phyloP scores from a whole-genome alignment of 2,113 vertebrate species.

The Rhabdornis inornatus region DNA sequence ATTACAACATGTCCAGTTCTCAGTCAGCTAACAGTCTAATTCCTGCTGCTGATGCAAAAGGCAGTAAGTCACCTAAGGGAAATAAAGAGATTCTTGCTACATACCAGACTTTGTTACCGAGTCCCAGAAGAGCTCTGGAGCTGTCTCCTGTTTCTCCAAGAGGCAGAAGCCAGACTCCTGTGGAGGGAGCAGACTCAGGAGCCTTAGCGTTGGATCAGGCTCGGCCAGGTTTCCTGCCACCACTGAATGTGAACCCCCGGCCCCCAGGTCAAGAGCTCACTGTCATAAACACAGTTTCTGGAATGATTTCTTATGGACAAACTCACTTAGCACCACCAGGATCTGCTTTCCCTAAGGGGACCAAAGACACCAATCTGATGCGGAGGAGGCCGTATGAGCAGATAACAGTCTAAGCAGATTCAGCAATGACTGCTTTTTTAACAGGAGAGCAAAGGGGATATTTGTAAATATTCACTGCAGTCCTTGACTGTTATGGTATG shows the following conservation, averaged over 20 bases:
- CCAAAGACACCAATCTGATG: conserved; percentile 77
- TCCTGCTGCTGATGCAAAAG: conserved; percentile 32
- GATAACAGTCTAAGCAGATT: conserved; percentile 86
- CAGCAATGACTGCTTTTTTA: conserved; percentile 82
- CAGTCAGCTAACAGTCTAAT: conserved; percentile 70
- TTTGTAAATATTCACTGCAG: not conserved
- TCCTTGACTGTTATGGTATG: not conserved
- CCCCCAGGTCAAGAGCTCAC: conserved; percentile 75
- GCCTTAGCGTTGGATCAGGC: conserved; percentile 77
- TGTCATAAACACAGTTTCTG: conserved; percentile 59
- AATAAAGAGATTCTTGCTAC: conserved; percentile 77
- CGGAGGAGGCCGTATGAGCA: conserved; percentile 75
- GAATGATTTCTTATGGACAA: conserved; percentile 70
- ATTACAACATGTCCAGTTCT: conserved; percentile 86
- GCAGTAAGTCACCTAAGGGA: conserved; percentile 63
- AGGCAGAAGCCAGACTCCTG: conserved; percentile 63
- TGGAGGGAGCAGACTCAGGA: conserved; percentile 78
- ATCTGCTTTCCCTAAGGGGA: conserved; percentile 74
- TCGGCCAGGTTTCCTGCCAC: conserved; percentile 85
- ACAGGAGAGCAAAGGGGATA: conserved; percentile 38
- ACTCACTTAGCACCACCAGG: conserved; percentile 76
- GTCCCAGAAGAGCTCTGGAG: conserved; percentile 78
- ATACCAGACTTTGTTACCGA: conserved; percentile 71
- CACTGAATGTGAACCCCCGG: conserved; percentile 75
- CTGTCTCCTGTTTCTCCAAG: conserved; percentile 10